Percentiles rank a stretch among this genome's conserved stretches.
phyloP scores from a whole-genome alignment of 2,797 vertebrate species.

The Sarcoramphus papa region DNA sequence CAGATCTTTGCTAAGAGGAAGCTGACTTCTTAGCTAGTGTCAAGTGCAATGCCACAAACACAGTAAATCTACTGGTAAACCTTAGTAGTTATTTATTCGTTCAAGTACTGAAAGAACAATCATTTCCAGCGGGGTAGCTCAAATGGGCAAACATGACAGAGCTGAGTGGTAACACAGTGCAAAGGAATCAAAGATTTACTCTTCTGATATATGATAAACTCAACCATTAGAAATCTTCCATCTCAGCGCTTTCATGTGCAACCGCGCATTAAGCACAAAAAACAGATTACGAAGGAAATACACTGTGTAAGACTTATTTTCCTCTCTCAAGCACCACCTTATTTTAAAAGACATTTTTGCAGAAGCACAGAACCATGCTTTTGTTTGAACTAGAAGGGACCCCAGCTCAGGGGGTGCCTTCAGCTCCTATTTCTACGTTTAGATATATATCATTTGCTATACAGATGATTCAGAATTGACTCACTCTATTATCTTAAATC shows the following conservation, averaged over 20 bases:
- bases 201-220: not conserved
- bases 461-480: not conserved
- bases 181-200: not conserved
- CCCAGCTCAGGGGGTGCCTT: not conserved
- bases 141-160: not conserved
- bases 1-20: not conserved
- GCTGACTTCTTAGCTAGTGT: fast-evolving
- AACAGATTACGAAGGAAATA: not conserved
- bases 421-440: not conserved
- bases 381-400: not conserved
- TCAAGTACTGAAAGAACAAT: not conserved
- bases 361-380: not conserved
- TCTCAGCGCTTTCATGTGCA: not conserved
- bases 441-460: not conserved
- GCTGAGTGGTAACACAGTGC: not conserved
- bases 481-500: not conserved
- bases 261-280: not conserved
- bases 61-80: not conserved
- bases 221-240: not conserved
- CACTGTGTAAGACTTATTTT: not conserved
- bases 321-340: not conserved
- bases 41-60: not conserved
- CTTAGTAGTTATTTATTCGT: not conserved
- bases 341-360: not conserved
- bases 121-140: not conserved